These are phyloP conservation scores for Drosophila imparisetae DNA, from an alignment of 2,888 invertebrate genomes.

Conservation along the genomic window DNA sequence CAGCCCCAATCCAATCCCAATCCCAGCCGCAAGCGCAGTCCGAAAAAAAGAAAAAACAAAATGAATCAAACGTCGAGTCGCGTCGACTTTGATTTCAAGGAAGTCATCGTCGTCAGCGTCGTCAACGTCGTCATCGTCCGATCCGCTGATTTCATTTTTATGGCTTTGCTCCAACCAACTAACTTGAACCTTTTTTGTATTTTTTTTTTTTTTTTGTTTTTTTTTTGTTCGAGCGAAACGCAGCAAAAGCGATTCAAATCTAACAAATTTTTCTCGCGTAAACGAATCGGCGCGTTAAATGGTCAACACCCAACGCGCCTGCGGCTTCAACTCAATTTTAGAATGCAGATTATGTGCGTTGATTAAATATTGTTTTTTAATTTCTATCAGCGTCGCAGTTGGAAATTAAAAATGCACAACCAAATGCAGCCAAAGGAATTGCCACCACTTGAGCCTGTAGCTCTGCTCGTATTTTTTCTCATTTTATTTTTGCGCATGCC, in stretches of 20 bases:
- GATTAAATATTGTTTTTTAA: conserved; percentile 81
- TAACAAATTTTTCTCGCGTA: conserved; percentile 58
- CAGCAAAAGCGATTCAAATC: conserved; percentile 71
- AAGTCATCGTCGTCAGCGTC: conserved; percentile 54
- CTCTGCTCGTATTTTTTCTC: not conserved
- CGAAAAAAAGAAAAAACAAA: conserved; percentile 42
- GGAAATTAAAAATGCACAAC: conserved; percentile 63
- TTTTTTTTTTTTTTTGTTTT: not conserved
- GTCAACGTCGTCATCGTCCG: conserved; percentile 43
- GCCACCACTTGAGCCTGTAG: conserved; percentile 30
- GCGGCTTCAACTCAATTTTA: conserved; percentile 49
- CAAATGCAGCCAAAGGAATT: conserved; percentile 59
- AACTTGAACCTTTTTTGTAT: conserved; percentile 50
- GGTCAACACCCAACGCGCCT: conserved; percentile 75
- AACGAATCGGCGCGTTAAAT: conserved; percentile 68
- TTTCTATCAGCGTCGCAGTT: conserved; percentile 57
- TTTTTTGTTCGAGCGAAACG: conserved; percentile 52
- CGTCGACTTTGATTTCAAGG: conserved; percentile 73
- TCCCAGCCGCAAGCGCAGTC: conserved; percentile 5
- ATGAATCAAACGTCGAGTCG: conserved; percentile 65
- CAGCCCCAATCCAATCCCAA: conserved; percentile 25
- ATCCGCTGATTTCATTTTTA: conserved; percentile 65
- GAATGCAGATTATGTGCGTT: conserved; percentile 80
- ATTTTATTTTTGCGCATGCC: conserved; percentile 46
- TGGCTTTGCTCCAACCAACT: conserved; percentile 37